phyloP scores from a whole-genome alignment of 1,140 invertebrate genomes.

The Neoseiulus cucumeris region DNA sequence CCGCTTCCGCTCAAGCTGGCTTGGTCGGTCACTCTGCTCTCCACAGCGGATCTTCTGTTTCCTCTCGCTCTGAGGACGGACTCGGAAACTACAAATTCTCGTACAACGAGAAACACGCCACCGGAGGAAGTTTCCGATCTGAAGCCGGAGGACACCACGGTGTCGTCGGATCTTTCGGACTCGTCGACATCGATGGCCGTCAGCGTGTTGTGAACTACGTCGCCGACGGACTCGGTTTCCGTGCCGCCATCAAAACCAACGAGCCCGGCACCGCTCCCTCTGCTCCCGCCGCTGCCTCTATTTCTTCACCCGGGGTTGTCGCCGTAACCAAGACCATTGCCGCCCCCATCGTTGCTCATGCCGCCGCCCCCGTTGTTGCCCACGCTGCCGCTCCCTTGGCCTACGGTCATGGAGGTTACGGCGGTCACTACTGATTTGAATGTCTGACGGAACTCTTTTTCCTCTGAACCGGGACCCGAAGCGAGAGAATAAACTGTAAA shows the following conservation, averaged over 20 bases:
- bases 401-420: not conserved
- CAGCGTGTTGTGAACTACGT: slow-evolving; percentile 18
- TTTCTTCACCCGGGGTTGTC: not conserved
- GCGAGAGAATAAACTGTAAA: too few species aligned
- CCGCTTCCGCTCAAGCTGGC: not conserved
- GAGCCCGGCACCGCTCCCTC: slow-evolving; percentile 20
- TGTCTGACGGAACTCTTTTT: too few species aligned
- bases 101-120: slow-evolving; percentile 24
- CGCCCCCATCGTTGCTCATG: not conserved
- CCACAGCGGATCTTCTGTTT: not conserved
- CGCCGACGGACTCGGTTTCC: slow-evolving; percentile 18
- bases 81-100: slow-evolving; percentile 22
- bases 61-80: too few species aligned
- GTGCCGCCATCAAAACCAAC: slow-evolving; percentile 20
- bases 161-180: slow-evolving; percentile 15
- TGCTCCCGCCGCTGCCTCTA: slow-evolving; percentile 15
- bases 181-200: slow-evolving; percentile 17
- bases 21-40: not conserved
- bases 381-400: not conserved
- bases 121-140: slow-evolving; percentile 21
- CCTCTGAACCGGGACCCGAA: too few species aligned
- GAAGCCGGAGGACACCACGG: slow-evolving; percentile 19
- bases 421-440: not conserved
- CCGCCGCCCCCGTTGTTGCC: not conserved
- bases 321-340: not conserved